A percentile compares a stretch with the other conserved stretches of the same genome.
These are phyloP conservation scores for Chymomyza caudatula DNA, from an alignment of 2,888 invertebrate genomes.

Conservation along the genomic window DNA sequence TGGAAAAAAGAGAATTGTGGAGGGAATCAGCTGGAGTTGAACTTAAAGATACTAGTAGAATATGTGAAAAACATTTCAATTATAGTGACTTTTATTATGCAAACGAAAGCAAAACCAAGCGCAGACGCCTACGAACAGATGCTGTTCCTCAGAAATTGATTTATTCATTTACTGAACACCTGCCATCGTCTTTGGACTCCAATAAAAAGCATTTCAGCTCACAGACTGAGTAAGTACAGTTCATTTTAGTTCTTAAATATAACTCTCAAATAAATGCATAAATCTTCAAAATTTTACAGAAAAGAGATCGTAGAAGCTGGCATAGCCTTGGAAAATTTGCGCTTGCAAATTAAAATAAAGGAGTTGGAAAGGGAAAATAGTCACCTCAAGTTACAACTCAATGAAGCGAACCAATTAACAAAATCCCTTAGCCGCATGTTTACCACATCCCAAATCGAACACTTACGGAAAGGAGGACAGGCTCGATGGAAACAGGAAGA, in stretches of 20 bases:
- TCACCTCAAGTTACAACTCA: not conserved
- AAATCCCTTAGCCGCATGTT: not conserved
- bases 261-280: not conserved
- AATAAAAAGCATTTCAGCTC: no score
- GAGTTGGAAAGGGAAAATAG: not conserved
- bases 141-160: not conserved
- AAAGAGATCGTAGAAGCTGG: not conserved
- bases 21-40: not conserved
- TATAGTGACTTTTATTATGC: not conserved
- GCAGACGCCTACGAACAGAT: not conserved
- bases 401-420: not conserved
- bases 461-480: not conserved
- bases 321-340: not conserved
- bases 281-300: no score
- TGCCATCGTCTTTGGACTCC: not conserved
- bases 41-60: no score
- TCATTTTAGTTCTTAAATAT: no score
- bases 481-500: not conserved
- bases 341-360: not conserved
- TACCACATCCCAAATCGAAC: not conserved
- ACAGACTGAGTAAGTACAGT: no score
- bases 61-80: not conserved
- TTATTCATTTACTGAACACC: not conserved
- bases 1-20: not conserved
- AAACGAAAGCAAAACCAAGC: not conserved